phyloP scores from a whole-genome alignment of 2,888 invertebrate genomes.

The Drosophila bunnanda region DNA sequence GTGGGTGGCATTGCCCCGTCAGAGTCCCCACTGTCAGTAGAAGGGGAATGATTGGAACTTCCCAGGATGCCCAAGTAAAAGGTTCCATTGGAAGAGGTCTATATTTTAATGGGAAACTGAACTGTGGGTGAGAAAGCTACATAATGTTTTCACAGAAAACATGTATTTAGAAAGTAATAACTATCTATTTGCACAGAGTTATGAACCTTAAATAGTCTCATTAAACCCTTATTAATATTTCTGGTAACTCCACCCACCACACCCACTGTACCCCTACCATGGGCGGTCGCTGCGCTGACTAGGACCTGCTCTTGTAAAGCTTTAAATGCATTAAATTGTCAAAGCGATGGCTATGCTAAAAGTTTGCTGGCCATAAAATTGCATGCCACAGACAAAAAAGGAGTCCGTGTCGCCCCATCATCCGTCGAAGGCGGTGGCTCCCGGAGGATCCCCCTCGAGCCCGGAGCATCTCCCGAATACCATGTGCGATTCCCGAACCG shows the following conservation, averaged over 20 bases:
- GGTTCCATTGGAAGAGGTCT: constrained; percentile 2
- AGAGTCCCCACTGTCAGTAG: not conserved
- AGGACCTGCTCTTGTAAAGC: constrained; percentile 51
- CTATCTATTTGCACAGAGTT: fast-evolving
- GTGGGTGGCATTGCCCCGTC: constrained; percentile 16
- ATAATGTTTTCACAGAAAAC: no score
- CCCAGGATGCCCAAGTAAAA: constrained; percentile 9
- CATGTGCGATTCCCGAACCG: constrained; percentile 20
- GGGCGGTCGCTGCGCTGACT: constrained; percentile 36
- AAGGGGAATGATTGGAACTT: not conserved
- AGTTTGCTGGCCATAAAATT: constrained; percentile 73
- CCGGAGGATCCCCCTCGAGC: constrained; percentile 7
- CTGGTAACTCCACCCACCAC: not conserved
- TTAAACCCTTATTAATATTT: not conserved
- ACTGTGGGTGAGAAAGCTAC: constrained; percentile 8
- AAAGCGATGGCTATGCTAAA: constrained; percentile 65
- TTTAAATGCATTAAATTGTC: constrained; percentile 79
- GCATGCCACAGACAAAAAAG: constrained; percentile 66
- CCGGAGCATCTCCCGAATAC: not conserved
- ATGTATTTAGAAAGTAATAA: not conserved
- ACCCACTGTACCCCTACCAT: constrained; percentile 40
- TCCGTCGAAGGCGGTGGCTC: constrained; percentile 15
- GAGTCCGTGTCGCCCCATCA: constrained; percentile 47
- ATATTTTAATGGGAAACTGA: not conserved
- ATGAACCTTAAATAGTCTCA: no score